phyloP scores from a whole-genome alignment of 2,888 invertebrate genomes.

The Leucophenga maculata region DNA sequence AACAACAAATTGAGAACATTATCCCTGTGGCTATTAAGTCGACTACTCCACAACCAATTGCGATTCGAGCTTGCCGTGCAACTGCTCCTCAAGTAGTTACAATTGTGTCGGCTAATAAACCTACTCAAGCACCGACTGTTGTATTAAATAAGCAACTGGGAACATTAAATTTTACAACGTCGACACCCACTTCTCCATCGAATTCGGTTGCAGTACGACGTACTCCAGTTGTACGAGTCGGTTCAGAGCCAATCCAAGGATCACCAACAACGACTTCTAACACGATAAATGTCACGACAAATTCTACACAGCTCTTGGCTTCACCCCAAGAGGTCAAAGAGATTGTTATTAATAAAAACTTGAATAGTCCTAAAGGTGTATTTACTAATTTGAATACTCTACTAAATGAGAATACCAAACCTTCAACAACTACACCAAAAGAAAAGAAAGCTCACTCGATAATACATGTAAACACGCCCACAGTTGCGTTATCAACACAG shows the following conservation, averaged over 20 bases:
- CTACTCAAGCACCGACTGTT: slow-evolving; percentile 8
- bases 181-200: not conserved
- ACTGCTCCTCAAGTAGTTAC: slow-evolving; percentile 47
- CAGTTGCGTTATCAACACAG: slow-evolving; percentile 16
- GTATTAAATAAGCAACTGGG: slow-evolving; percentile 24
- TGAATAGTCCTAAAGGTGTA: slow-evolving; percentile 54
- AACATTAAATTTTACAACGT: slow-evolving; percentile 43
- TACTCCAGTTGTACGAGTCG: slow-evolving; percentile 53
- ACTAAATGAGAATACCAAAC: slow-evolving; percentile 43
- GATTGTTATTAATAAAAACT: slow-evolving; percentile 65
- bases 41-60: not conserved
- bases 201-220: slow-evolving; percentile 45
- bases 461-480: slow-evolving; percentile 51
- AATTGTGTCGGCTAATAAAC: slow-evolving; percentile 38
- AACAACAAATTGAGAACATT: not conserved
- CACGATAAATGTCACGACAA: not conserved
- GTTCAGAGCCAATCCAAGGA: slow-evolving; percentile 30
- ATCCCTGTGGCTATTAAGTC: not conserved
- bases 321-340: slow-evolving; percentile 61
- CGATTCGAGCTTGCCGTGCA: not conserved
- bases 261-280: slow-evolving; percentile 17
- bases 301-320: slow-evolving; percentile 25
- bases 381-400: slow-evolving; percentile 55
- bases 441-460: slow-evolving; percentile 32
- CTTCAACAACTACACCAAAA: slow-evolving; percentile 17